Percentiles rank a stretch among this genome's conserved stretches.
These are phyloP conservation scores for Syritta pipiens DNA, from an alignment of 2,888 invertebrate genomes.

Conservation along the genomic window DNA sequence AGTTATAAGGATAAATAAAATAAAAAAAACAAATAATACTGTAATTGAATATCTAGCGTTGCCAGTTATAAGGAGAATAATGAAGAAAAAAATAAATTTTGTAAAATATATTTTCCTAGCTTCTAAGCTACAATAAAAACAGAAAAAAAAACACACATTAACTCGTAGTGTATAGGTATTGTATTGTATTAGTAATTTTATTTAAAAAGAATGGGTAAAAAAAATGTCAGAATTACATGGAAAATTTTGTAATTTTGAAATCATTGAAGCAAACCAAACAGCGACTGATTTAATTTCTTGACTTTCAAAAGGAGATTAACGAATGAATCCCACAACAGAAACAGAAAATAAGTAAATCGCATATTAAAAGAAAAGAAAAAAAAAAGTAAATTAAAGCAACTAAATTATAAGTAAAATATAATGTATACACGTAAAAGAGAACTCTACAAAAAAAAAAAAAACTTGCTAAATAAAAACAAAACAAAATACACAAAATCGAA, in stretches of 20 bases:
- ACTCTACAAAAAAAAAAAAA: conserved; percentile 26
- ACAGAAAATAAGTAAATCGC: conserved; percentile 12
- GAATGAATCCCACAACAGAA: conserved; percentile 27
- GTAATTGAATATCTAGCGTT: conserved; percentile 67
- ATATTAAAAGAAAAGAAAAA: conserved; percentile 15
- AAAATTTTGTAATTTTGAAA: conserved; percentile 48
- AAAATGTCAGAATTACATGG: conserved; percentile 34
- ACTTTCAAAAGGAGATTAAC: conserved; percentile 34
- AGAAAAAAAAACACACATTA: conserved; percentile 30
- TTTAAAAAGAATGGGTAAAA: conserved; percentile 52
- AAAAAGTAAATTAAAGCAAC: conserved; percentile 35
- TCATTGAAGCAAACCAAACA: conserved; percentile 34
- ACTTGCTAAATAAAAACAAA: conserved; percentile 61
- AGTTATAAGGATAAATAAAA: conserved; percentile 54
- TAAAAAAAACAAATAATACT: conserved; percentile 52
- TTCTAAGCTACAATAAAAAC: conserved; percentile 42
- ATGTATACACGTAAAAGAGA: conserved; percentile 50
- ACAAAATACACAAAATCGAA: conserved; percentile 20
- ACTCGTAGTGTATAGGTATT: conserved; percentile 62
- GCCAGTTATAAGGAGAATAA: conserved; percentile 60
- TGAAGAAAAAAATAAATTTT: conserved; percentile 51
- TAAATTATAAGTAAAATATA: conserved; percentile 53
- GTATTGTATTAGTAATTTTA: conserved; percentile 69
- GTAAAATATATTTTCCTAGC: conserved; percentile 69
- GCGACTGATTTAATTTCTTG: conserved; percentile 64